A percentile compares a stretch with the other conserved stretches of the same genome.
Evolutionary conservation across 2,113 vertebrate genomes (phyloP).

Genomic region (Anser brachyrhynchus): DNA sequence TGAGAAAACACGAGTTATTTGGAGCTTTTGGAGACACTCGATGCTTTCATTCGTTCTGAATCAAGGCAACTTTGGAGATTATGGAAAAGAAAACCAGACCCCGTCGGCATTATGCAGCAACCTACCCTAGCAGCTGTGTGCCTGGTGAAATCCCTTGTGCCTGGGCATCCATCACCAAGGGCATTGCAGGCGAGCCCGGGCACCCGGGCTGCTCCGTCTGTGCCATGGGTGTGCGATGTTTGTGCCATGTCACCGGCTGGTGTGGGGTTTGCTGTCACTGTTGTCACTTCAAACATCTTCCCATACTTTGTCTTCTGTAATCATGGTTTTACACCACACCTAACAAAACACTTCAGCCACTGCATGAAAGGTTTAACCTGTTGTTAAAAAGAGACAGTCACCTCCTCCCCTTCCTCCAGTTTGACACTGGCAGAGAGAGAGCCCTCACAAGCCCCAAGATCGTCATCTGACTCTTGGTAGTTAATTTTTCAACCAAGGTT

Average conservation of each 20-base stretch:
- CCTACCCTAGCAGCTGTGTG: neutral
- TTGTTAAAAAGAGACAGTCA: neutral
- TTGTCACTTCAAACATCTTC: slow-evolving; percentile 1
- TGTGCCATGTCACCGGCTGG: neutral
- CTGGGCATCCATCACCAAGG: neutral
- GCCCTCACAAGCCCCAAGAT: neutral
- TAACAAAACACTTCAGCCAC: neutral
- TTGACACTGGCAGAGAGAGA: neutral
- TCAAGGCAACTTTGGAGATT: neutral
- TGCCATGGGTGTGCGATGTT: neutral
- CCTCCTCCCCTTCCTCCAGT: neutral
- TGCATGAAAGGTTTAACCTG: neutral
- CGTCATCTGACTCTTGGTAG: neutral
- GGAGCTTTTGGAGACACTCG: neutral
- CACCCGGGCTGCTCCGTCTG: neutral
- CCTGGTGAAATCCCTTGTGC: neutral
- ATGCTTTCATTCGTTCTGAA: neutral
- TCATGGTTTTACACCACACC: neutral
- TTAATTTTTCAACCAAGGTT: slow-evolving; percentile 7
- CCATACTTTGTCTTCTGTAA: neutral
- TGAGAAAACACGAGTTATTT: neutral
- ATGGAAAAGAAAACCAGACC: neutral
- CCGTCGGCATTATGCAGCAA: accelerated
- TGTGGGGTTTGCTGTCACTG: neutral
- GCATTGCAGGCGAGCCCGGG: neutral